Percentiles rank a stretch among this genome's conserved stretches.
phyloP scores from a whole-genome alignment of 2,888 invertebrate genomes.

The Timandra comae region DNA sequence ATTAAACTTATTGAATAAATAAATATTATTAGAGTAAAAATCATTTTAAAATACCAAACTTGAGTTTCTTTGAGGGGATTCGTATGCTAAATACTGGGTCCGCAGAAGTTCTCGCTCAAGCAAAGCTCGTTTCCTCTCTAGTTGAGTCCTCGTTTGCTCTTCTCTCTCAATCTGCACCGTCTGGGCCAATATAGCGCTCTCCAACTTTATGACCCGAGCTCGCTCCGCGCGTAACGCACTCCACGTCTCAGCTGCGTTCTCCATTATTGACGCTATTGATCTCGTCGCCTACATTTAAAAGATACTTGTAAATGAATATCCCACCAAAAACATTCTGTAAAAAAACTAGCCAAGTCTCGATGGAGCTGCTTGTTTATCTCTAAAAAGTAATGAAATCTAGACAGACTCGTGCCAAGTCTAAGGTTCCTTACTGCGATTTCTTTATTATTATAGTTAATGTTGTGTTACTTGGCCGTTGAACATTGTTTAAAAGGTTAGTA shows the following conservation, averaged over 20 bases:
- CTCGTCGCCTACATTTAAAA: conserved; percentile 45
- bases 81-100: conserved; percentile 26
- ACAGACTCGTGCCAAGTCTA: too few relatives aligned
- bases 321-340: too few relatives aligned
- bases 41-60: conserved; percentile 31
- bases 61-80: conserved; percentile 25
- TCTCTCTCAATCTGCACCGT: conserved; percentile 57
- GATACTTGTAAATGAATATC: too few relatives aligned
- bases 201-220: conserved; percentile 53
- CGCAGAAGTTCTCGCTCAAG: conserved; percentile 53
- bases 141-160: conserved; percentile 54
- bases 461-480: too few relatives aligned
- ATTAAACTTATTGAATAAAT: too few relatives aligned
- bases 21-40: not conserved
- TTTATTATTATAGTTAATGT: too few relatives aligned
- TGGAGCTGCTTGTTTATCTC: too few relatives aligned
- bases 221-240: conserved; percentile 56
- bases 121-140: conserved; percentile 51
- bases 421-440: too few relatives aligned
- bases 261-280: conserved; percentile 51
- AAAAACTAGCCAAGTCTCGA: too few relatives aligned
- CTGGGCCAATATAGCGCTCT: conserved; percentile 58
- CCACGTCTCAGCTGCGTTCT: conserved; percentile 57
- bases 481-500: too few relatives aligned
- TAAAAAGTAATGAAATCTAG: too few relatives aligned